Conservation (phyloP, 2,113 vertebrate species). For the Tichodroma muraria region DNA sequence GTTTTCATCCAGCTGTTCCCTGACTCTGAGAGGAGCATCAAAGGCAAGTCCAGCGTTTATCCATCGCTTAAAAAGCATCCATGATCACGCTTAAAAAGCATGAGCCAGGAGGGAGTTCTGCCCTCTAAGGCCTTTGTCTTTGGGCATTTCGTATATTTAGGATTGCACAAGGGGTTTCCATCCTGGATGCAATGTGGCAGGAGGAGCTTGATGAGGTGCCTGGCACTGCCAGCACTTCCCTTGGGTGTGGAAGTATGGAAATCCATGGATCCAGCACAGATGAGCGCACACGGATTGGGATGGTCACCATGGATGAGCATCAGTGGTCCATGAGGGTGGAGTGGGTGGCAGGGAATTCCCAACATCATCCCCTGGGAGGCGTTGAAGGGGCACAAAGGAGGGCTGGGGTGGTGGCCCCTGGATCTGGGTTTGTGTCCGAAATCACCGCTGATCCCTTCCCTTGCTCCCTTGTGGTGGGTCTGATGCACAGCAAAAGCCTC, state of each 20-base stretch:
- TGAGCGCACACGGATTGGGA: rapidly evolving
- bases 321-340: rapidly evolving
- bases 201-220: neutral
- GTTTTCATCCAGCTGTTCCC: constrained; percentile 45
- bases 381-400: no score
- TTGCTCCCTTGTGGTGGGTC: rapidly evolving
- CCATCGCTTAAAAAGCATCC: neutral
- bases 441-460: neutral
- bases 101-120: neutral
- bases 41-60: neutral
- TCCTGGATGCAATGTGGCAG: neutral
- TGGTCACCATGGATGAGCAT: rapidly evolving
- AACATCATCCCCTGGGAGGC: neutral
- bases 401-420: neutral
- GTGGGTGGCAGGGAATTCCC: neutral
- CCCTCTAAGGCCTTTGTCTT: neutral
- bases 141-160: neutral
- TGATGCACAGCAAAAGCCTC: rapidly evolving
- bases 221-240: neutral
- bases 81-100: no score
- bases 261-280: rapidly evolving
- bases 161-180: rapidly evolving
- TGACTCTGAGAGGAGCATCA: neutral
- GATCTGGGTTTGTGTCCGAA: neutral
- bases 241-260: neutral